These are phyloP conservation scores for Montipora capitata DNA, from an alignment of 92 coral and sea anemone genomes.

Conservation along the genomic window DNA sequence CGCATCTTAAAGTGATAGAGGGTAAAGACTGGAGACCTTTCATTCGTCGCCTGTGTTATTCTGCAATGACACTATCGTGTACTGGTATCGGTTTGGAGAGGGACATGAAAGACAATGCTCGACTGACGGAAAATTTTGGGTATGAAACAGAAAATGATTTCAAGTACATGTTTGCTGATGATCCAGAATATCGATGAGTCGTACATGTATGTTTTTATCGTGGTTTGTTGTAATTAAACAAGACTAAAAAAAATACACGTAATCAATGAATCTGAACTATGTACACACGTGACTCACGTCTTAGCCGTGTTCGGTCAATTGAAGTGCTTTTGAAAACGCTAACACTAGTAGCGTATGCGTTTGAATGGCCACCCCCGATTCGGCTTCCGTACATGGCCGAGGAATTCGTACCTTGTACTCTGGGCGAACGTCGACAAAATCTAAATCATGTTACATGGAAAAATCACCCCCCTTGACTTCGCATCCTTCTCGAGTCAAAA, in stretches of 20 bases:
- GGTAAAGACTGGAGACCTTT: background rate
- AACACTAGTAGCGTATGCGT: background rate
- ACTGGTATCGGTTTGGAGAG: conserved; percentile 10
- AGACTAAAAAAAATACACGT: background rate
- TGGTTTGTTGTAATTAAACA: background rate
- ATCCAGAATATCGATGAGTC: background rate
- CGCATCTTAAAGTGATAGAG: background rate
- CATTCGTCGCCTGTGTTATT: conserved; percentile 11
- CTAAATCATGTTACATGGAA: conserved; percentile 9
- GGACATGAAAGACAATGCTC: background rate
- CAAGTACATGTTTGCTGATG: background rate
- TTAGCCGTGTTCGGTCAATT: background rate
- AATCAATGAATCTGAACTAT: background rate
- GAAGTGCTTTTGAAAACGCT: background rate
- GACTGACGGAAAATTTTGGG: background rate
- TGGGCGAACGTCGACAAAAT: background rate
- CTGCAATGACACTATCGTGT: background rate
- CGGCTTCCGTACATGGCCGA: background rate
- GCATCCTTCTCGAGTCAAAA: background rate
- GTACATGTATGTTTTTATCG: no score
- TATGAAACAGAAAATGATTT: background rate
- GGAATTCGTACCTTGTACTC: background rate
- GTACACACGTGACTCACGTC: background rate
- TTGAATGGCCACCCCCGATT: conserved; percentile 1
- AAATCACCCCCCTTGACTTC: background rate